phyloP scores from a whole-genome alignment of 2,797 vertebrate genomes.

The Tenualosa thibaudeaui region DNA sequence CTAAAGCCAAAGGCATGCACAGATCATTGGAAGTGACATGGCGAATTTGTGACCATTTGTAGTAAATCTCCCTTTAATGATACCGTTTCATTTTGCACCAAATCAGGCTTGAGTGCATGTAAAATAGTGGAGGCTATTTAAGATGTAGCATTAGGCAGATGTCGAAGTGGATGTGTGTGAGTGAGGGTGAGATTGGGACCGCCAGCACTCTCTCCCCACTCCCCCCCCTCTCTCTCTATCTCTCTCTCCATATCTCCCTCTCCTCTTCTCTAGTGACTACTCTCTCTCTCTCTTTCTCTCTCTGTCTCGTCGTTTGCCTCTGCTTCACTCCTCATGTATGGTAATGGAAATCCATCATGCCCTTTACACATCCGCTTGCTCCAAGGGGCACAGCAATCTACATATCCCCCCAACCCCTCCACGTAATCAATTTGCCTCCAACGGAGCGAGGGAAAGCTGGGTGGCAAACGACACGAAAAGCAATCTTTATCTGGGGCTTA shows the following conservation, averaged over 20 bases:
- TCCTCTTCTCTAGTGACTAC: constrained; percentile 52
- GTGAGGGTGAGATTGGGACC: constrained; percentile 76
- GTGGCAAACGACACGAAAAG: constrained; percentile 67
- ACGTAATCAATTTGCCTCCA: constrained; percentile 75
- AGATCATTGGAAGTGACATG: constrained; percentile 96
- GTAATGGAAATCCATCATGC: constrained; percentile 86
- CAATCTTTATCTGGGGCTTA: constrained; percentile 71
- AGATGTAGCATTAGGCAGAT: constrained; percentile 85
- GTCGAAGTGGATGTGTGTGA: constrained; percentile 64
- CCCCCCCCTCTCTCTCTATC: constrained; percentile 35
- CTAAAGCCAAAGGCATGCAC: constrained; percentile 77
- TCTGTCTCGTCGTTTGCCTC: background rate
- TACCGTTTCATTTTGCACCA: constrained; percentile 82
- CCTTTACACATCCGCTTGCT: constrained; percentile 71
- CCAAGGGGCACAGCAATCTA: constrained; percentile 72
- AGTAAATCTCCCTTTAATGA: constrained; percentile 96
- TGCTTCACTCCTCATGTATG: constrained; percentile 66
- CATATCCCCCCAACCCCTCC: constrained; percentile 66
- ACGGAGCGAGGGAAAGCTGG: constrained; percentile 55
- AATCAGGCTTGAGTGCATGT: constrained; percentile 88
- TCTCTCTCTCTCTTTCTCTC: constrained; percentile 43
- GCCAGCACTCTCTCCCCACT: constrained; percentile 43
- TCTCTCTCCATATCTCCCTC: constrained; percentile 43
- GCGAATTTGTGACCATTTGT: constrained; percentile 97
- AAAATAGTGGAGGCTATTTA: constrained; percentile 85